A percentile compares a stretch with the other conserved stretches of the same genome.
phyloP scores from a whole-genome alignment of 2,113 vertebrate species.

The Muntiacus reevesi region DNA sequence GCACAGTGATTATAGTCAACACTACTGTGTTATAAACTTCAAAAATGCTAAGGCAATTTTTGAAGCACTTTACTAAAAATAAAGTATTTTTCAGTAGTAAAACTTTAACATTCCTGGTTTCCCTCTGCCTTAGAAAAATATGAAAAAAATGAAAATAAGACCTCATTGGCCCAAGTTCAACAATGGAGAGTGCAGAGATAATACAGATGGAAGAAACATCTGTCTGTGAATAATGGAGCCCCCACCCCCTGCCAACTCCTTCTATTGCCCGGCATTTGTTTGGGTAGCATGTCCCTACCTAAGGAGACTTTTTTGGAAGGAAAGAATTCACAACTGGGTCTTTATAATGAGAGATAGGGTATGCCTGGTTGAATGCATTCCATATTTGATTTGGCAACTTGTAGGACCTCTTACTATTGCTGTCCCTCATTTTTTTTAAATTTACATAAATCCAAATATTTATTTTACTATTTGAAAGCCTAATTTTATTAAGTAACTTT shows the following conservation, averaged over 20 bases:
- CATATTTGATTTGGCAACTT: background rate
- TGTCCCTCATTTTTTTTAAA: background rate
- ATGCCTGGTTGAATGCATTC: background rate
- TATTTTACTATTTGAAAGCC: background rate
- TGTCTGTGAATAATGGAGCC: background rate
- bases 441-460: background rate
- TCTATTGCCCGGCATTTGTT: background rate
- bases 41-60: background rate
- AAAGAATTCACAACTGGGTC: background rate
- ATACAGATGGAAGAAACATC: background rate
- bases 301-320: background rate
- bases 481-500: background rate
- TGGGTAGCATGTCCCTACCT: background rate
- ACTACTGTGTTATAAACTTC: background rate
- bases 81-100: background rate
- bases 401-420: background rate
- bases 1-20: background rate
- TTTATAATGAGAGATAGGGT: background rate
- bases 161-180: background rate
- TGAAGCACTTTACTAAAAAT: background rate
- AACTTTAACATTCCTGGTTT: background rate
- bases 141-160: background rate
- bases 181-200: background rate
- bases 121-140: background rate
- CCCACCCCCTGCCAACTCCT: background rate